Conservation (phyloP, 2,888 invertebrate species). For the Spilarctia lutea region DNA sequence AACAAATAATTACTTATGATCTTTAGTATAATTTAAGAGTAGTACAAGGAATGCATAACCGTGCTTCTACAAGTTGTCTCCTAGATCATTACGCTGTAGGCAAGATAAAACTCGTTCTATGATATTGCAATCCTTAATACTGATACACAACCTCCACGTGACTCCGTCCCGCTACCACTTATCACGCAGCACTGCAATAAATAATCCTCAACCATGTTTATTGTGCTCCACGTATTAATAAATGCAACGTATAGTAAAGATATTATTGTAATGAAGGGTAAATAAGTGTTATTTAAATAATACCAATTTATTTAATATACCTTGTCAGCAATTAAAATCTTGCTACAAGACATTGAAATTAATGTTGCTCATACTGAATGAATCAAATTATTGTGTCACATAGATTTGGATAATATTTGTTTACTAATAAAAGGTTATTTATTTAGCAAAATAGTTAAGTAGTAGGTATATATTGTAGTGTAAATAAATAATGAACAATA, state of each 20-base stretch:
- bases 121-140: conserved; percentile 32
- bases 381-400: conserved; percentile 35
- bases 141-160: conserved; percentile 26
- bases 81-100: conserved; percentile 17
- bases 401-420: conserved; percentile 32
- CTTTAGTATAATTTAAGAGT: background rate
- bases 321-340: conserved; percentile 36
- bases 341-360: conserved; percentile 38
- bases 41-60: conserved; percentile 9
- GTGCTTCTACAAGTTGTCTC: conserved; percentile 23
- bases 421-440: conserved; percentile 14
- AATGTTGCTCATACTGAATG: conserved; percentile 40
- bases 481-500: conserved; percentile 32
- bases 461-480: conserved; percentile 27
- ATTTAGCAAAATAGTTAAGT: conserved; percentile 18
- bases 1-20: conserved; percentile 9
- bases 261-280: conserved; percentile 28
- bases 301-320: conserved; percentile 34
- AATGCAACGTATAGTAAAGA: conserved; percentile 32
- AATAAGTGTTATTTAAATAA: conserved; percentile 46
- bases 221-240: conserved; percentile 37
- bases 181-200: conserved; percentile 32
- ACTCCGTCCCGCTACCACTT: conserved; percentile 35
- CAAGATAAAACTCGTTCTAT: conserved; percentile 26
- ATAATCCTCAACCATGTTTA: conserved; percentile 31